Base-by-base conservation (phyloP, 2,113 vertebrate genomes). In the Phoxinus phoxinus region DNA sequence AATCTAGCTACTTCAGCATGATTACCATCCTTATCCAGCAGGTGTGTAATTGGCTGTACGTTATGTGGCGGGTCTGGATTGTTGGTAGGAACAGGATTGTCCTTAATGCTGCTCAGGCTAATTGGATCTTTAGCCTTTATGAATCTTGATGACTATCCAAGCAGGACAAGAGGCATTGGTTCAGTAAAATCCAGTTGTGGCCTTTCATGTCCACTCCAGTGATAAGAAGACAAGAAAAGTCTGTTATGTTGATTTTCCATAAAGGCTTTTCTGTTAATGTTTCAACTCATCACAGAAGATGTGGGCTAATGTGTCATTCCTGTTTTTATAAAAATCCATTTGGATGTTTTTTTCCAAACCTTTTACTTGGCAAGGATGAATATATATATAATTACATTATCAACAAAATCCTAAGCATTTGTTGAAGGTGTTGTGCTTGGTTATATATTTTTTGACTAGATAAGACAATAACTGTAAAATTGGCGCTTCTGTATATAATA, bases 1-100 rank as follows among this genome's bases (percentile, higher is more conserved):
- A 83, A 71, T 58, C 2, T 58, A 83, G 67, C 63, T 32, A 72
- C 81, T 83, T 83, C 48, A 83, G 32, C 48, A 37, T 37, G 81
- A 72, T 58, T 58, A 35, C 17, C 23, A 15, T 37, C 19, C 35
- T n/a, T 46, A n/a, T 56, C 77, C 78, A 67, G 71, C 78, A 80
- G 85, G 73, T 53, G 82, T 53, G 73, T 86, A 86, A 85, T 79
- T 86, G 85, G 71, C 53, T 80, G 72, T 35, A 56, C n/a, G 58
- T 30, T 78, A 61, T 90, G 89, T 90, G 88, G 59, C 32, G 27
- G 79, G 53, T 69, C 41, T 79, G 21, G 32, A 15, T 21, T 78
- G 59, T 48, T 63, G 41, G 65, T 63, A 12, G 15, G 61, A 65
- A 76, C 27, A 56, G 6, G n/a, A n/a, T n/a, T 25, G 65, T 15